Base-by-base conservation (phyloP, 2,888 invertebrate species). In the Campoplex nolae region DNA sequence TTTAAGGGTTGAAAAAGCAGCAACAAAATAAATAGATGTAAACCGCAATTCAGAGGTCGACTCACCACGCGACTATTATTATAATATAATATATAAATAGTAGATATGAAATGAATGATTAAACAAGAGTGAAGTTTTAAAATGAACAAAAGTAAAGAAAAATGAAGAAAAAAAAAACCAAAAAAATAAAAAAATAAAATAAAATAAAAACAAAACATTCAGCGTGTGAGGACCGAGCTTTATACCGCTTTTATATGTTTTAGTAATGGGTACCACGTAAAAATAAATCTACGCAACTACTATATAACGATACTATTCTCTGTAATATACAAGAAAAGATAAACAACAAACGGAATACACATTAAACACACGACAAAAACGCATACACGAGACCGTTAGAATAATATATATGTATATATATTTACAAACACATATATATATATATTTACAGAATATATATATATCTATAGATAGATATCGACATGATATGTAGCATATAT, bases 201-300 rank as follows among this genome's bases (percentile, higher is more conserved):
- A 42, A 42, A 42, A 42, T 6, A 8, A 42, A 42, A 51, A 28
- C 35, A 84, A 62, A 74, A 54, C 65, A 79, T 74, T 92, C 90
- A 91, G 92, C 92, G 93, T 93, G 92, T 92, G 92, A 93, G 92
- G 92, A 94, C 92, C 93, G 93, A 94, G 94, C 94, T 94, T 94
- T 93, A 92, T 94, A 94, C 92, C 91, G 93, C 94, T 94, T 94
- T 94, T 94, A 91, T 93, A 93, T 93, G 93, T 94, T 92, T 94
- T 93, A 93, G 93, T 92, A 92, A 92, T 91, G 91, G 90, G 92
- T 91, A 90, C 91, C 91, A 92, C 87, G 86, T 87, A 88, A 88
- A 86, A 62, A 88, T 90, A 85, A 88, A 87, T 88, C 88, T 85
- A 90, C 87, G 87, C 87, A 77, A 89, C 84, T 84, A 88, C 84